Base-by-base conservation (phyloP, 92 coral and sea anemone genomes). In the Scolanthus callimorphus region DNA sequence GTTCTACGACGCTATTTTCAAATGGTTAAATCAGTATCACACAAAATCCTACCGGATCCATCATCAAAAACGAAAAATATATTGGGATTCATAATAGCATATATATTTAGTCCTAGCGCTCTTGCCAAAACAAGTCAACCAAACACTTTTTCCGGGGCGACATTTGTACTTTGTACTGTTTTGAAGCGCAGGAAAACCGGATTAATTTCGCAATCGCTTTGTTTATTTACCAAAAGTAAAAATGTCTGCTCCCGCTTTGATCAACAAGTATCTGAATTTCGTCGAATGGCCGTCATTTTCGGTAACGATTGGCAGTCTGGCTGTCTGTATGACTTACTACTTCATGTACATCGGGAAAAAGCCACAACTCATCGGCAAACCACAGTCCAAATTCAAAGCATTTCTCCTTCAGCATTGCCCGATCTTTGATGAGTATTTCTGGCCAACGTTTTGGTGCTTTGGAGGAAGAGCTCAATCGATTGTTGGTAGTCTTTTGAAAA, bases 391-490 rank as follows among this genome's bases (percentile, higher is more conserved):
- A n/a, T 21, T 76, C 31, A 70, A 46, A 3, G 20, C 17, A 43
- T 76, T 76, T 10, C 67, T 85, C 27, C 17, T 55, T 37, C 65
- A 57, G 38, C 57, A 65, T 60, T 86, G 89, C 44, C 81, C 88
- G 22, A 71, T 76, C 13, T 60, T 71, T 28, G 25, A 64, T 50
- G 70, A 86, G 62, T 51, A 71, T 0, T 90, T 85, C 59, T 83
- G 90, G 86, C 90, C 97, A 0, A 90, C 97, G 13, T 59, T 79
- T 15, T 90, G 97, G 97, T 82, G 95, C 37, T 86, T 60, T 75
- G 97, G 88, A 29, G 97, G 90, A 1, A 79, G 90, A 27, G 60
- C 80, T 20, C 95, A 90, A 65, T 86, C 97, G 20, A 53, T 86
- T 29, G 55, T 79, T 27, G 95, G 74, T 10, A 73, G 71, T 64